Percentiles rank a stretch among this genome's conserved stretches.
phyloP scores from a whole-genome alignment of 2,797 vertebrate genomes.

The Acanthurus leucopareius region DNA sequence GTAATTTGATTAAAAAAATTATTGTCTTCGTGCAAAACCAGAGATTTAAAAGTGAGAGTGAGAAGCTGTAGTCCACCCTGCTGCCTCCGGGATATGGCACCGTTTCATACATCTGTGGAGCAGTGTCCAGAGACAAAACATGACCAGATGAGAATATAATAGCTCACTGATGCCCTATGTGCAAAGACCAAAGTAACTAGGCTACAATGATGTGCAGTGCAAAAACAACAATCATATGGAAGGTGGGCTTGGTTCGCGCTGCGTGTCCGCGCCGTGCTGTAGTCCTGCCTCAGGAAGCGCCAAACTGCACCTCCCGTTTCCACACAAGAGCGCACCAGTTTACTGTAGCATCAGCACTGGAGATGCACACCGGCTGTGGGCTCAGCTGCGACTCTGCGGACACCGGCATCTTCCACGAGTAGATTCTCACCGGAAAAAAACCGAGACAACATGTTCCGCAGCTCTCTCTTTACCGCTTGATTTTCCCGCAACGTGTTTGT shows the following conservation, averaged over 20 bases:
- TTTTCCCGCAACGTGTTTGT: slow-evolving; percentile 35
- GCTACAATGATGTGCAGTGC: neutral
- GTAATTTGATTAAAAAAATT: neutral
- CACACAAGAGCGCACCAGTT: slow-evolving; percentile 75
- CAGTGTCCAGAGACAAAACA: slow-evolving; percentile 4
- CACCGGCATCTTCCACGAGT: slow-evolving; percentile 35
- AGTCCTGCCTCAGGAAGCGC: slow-evolving; percentile 84
- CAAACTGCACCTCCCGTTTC: slow-evolving; percentile 82
- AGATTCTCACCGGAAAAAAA: neutral
- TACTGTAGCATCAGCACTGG: slow-evolving; percentile 60
- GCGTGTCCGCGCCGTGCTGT: slow-evolving; percentile 60
- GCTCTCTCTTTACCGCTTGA: slow-evolving; percentile 13
- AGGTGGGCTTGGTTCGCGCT: slow-evolving; percentile 64
- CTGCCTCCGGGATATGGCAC: neutral
- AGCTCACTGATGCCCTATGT: neutral
- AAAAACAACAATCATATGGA: neutral
- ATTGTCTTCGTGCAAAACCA: too few relatives aligned
- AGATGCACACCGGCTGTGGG: slow-evolving; percentile 56
- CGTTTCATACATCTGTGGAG: slow-evolving; percentile 13
- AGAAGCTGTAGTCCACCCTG: neutral
- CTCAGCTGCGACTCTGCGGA: slow-evolving; percentile 45
- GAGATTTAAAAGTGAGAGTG: too few relatives aligned
- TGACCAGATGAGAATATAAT: neutral
- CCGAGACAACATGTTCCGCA: slow-evolving; percentile 17
- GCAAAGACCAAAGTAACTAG: neutral